Percentiles rank a stretch among this genome's conserved stretches.
These are phyloP conservation scores for Uria lomvia DNA, from an alignment of 2,113 vertebrate genomes.

Conservation along the genomic window DNA sequence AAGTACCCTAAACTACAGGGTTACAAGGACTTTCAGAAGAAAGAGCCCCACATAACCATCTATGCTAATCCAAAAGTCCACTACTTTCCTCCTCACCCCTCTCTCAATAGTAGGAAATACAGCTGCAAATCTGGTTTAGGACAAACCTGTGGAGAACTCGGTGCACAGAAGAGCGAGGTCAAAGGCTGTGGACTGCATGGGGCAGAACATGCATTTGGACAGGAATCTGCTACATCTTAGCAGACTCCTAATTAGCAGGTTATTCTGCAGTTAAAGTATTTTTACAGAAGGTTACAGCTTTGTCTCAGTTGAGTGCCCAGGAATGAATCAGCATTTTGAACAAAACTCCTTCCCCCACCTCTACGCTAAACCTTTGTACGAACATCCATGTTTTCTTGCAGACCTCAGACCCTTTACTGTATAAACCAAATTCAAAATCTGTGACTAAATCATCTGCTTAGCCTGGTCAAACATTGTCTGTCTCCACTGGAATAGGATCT, in stretches of 20 bases:
- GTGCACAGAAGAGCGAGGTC: neutral
- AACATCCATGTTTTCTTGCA: neutral
- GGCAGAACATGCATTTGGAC: neutral
- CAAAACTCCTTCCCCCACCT: neutral
- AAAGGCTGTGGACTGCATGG: neutral
- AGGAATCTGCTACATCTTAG: neutral
- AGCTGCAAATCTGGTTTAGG: neutral
- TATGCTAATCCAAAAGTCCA: neutral
- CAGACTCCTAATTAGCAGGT: neutral
- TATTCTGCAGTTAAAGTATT: neutral
- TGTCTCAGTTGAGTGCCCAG: neutral
- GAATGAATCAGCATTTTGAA: neutral
- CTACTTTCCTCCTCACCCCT: rapidly evolving
- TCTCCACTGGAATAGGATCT: neutral
- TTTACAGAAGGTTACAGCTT: neutral
- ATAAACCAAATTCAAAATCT: neutral
- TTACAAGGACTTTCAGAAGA: neutral
- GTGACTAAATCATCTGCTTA: neutral
- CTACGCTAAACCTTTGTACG: neutral
- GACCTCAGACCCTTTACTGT: neutral
- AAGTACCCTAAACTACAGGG: neutral
- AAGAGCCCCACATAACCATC: neutral
- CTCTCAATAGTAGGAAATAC: neutral
- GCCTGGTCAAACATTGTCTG: neutral
- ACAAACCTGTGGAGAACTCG: neutral